A percentile compares a stretch with the other conserved stretches of the same genome.
phyloP scores from a whole-genome alignment of 35 echinoderm and acorn worm genomes.

The Heliocidaris tuberculata region DNA sequence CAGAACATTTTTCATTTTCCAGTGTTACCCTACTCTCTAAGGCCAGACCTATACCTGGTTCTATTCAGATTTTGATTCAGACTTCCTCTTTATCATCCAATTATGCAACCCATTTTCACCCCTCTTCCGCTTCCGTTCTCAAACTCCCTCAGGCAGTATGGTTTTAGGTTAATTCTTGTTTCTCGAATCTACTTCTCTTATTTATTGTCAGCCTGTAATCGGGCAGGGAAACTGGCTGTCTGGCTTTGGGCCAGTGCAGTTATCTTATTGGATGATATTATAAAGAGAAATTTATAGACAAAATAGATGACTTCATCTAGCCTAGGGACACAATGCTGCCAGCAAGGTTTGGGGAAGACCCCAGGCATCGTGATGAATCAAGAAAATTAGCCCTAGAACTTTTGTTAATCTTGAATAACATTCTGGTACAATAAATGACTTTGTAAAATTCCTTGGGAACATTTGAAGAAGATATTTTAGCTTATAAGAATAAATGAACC shows the following conservation, averaged over 20 bases:
- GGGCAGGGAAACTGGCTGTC: not conserved
- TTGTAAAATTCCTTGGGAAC: not conserved
- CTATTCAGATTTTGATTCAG: not conserved
- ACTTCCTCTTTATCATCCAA: constrained; percentile 9
- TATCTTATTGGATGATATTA: not conserved
- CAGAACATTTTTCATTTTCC: not conserved
- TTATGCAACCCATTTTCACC: constrained; percentile 10
- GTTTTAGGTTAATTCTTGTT: constrained; percentile 1
- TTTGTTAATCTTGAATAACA: not conserved
- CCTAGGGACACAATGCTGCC: not conserved
- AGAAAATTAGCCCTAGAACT: not conserved
- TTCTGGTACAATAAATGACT: not conserved
- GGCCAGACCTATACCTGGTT: not conserved
- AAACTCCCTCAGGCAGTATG: not conserved
- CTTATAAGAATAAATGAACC: not conserved
- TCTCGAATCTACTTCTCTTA: not conserved
- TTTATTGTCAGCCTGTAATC: not conserved
- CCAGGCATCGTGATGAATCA: not conserved
- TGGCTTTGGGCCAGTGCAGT: not conserved
- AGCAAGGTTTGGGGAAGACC: not conserved
- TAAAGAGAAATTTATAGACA: not conserved
- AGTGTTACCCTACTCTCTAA: not conserved
- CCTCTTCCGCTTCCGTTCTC: not conserved
- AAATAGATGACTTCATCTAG: not conserved
- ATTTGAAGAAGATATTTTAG: not conserved